A percentile compares a stretch with the other conserved stretches of the same genome.
Evolutionary conservation across 2,888 invertebrate species (phyloP).

Genomic region (Agrochola circellaris): DNA sequence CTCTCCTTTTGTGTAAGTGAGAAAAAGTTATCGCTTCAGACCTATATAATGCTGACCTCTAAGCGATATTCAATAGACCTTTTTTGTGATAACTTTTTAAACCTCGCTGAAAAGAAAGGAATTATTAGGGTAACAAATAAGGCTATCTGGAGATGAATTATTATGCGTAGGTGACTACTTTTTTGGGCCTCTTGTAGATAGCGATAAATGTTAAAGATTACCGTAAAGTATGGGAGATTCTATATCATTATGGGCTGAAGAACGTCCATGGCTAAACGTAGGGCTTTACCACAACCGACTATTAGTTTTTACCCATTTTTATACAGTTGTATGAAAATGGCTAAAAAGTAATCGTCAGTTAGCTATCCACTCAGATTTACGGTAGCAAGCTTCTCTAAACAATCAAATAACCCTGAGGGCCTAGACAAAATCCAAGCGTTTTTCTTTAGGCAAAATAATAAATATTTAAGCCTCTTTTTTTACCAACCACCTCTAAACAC

Average conservation of each 20-base stretch:
- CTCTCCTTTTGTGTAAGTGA: conserved; percentile 46
- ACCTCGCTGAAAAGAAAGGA: conserved; percentile 61
- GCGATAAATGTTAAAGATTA: conserved; percentile 35
- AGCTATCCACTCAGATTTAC: too few relatives aligned
- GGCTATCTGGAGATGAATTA: conserved; percentile 56
- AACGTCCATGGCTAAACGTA: background rate
- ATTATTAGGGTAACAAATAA: conserved; percentile 65
- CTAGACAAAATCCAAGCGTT: too few relatives aligned
- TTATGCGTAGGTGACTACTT: conserved; percentile 38
- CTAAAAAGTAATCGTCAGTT: too few relatives aligned
- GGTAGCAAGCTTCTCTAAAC: too few relatives aligned
- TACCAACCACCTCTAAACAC: too few relatives aligned
- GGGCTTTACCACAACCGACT: too few relatives aligned
- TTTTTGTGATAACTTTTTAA: conserved; percentile 63
- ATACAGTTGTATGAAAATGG: too few relatives aligned
- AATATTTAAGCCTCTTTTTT: too few relatives aligned
- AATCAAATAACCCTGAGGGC: too few relatives aligned
- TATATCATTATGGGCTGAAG: background rate
- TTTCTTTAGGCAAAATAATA: too few relatives aligned
- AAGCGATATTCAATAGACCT: conserved; percentile 63
- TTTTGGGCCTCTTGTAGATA: conserved; percentile 35
- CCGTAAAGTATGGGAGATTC: conserved; percentile 35
- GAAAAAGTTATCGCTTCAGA: conserved; percentile 55
- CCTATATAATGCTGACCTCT: conserved; percentile 58
- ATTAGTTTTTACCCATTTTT: too few relatives aligned